Conservation (phyloP, 2,888 invertebrate species). For the Drymonia ruficornis region DNA sequence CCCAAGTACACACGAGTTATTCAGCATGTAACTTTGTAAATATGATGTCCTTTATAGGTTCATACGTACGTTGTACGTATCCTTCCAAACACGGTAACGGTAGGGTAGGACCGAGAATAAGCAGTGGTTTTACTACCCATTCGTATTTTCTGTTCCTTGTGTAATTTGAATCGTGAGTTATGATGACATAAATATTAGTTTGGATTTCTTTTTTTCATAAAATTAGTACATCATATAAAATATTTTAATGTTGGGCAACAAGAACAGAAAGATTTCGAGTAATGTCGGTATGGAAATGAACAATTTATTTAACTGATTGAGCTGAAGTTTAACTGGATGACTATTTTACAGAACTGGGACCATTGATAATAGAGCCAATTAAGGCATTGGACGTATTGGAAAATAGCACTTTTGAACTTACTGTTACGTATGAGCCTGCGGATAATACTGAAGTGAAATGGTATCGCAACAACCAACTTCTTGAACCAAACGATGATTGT, state of each 20-base stretch:
- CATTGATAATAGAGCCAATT: conserved; percentile 90
- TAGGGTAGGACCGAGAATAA: background rate
- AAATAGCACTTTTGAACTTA: conserved; percentile 88
- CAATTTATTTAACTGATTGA: background rate
- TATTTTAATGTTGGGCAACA: background rate
- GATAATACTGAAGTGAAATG: conserved; percentile 92
- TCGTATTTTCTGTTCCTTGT: background rate
- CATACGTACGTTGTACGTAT: too few species aligned
- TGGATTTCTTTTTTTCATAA: background rate
- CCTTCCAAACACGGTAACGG: background rate
- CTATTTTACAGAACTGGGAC: conserved; percentile 77
- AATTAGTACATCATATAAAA: too few species aligned
- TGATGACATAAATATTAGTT: background rate
- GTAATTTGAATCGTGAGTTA: background rate
- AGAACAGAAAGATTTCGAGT: background rate
- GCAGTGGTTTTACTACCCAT: background rate
- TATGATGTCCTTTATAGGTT: too few species aligned
- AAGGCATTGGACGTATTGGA: conserved; percentile 89
- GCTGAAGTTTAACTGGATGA: conserved; percentile 41
- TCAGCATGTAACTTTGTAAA: background rate
- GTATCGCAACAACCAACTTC: conserved; percentile 92
- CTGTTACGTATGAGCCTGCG: conserved; percentile 89
- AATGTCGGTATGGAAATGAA: background rate
- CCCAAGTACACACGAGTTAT: too few species aligned
- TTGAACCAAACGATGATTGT: conserved; percentile 87